Evolutionary conservation across 2,888 invertebrate species (phyloP), one percentile per base, ranked within the genome.

Genomic region (Drosophila kokeensis): DNA sequence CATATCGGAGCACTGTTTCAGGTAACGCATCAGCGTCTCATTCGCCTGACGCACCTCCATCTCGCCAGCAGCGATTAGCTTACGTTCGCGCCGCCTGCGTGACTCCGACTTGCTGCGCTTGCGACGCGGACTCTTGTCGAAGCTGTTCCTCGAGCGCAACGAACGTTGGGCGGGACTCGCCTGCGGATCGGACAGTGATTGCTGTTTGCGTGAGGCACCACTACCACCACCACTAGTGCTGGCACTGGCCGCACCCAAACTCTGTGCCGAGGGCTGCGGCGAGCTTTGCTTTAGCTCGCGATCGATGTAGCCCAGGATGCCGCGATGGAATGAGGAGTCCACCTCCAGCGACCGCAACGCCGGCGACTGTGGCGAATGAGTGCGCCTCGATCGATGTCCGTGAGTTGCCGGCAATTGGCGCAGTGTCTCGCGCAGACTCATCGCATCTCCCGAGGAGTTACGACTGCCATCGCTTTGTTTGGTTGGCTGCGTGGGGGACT

Each of bases 91-190:
- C 24, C 93, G 82, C 48, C 93, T 76, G n/a, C 93, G 82, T 1
- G 93, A 93, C 77, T 93, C 93, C 2, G 93, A 93, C 91, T 93
- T 93, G 85, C 93, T 93, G 38, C 93, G 92, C 76, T 93, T 93
- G 8, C 93, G 90, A 5, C 93, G 91, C 40, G 93, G 93, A 87
- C 93, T 93, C 82, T 93, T 93, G 59, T 93, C 93, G 52, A 93
- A 78, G 64, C 93, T 93, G 70, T 92, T 93, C 57, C 93, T 90
- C 45, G 93, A 93, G 11, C 93, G 91, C 65, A 92, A 85, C 49
- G 93, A 93, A 57, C 93, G 91, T 79, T 93, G 93, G 24, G 93
- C 93, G 40, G 93, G 93, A 83, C 93, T 93, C 3, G 93, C 93
- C 74, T 93, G 92, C 2, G 93, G 93, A 86, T 93, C 93, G 2